Evolutionary conservation across 35 echinoderm and acorn worm genomes (phyloP), one percentile per base, ranked within the genome.

Genomic region (Ptychodera flava): DNA sequence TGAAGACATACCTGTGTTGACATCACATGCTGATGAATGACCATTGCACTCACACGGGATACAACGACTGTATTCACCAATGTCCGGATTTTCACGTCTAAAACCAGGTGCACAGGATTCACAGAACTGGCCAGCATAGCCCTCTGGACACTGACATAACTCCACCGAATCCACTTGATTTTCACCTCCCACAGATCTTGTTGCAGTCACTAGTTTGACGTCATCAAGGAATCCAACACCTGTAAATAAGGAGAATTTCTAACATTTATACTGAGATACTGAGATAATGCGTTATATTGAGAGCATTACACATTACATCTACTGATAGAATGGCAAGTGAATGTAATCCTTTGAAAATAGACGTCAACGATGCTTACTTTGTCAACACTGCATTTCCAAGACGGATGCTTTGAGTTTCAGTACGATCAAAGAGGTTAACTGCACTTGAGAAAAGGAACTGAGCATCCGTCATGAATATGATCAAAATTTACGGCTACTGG

Each of bases 11-110:
- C 96, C 96, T 86, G 96, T 87, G 33, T 90, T 84, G 0, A 86
- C 90, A 79, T 99, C 91, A 86, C 96, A 99, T 35, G 87, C 89
- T 22, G 86, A 82, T 33, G 96, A 90, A 77, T 99, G 96, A 22
- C 88, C 88, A 30, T 99, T 99, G 37, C 96, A 99, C 79, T 99
- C 81, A 38, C 96, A 99, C 28, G 96, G 96, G 29, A 99, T 85
- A 85, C 96, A 99, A 78, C 86, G 87, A 29, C 92, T 85, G 36
- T 88, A 99, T 0, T 92, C 92, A 37, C 93, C 92, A 82, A 88
- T 86, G 35, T 82, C 80, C 0, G 93, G 93, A 29, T 92, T 92
- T 31, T 94, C 91, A 2, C 96, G 87, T 30, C 86, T 77, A 85
- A 84, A 99, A 29, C 93, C 93, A 28, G 88, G 92, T 32, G 90